Base-by-base conservation (phyloP, 1,140 invertebrate genomes). In the Pseudoatta argentina region DNA sequence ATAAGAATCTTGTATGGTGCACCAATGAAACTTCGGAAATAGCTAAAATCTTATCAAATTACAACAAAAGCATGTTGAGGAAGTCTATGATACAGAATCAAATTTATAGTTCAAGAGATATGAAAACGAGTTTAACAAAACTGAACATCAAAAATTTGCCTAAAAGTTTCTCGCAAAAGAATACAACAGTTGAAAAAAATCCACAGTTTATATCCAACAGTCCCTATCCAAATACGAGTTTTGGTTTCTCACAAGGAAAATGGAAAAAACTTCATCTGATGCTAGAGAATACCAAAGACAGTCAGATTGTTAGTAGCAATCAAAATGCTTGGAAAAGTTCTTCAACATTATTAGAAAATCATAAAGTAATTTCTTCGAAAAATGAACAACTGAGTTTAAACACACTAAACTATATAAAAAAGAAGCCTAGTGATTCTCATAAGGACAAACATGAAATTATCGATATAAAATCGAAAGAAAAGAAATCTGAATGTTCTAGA, bases 31-130 rank as follows among this genome's bases (percentile, higher is more conserved):
- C 92, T 4, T 88, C 91, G 0, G 89, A 93, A 51, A 93, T 93
- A 18, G 90, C 92, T 0, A 91, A 83, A 57, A 93, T 93, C 21
- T 77, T 92, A n/a, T 91, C 92, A 0, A 91, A 93, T 16, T 92
- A 93, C 12, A 93, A 93, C 34, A 78, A 87, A 27, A 88, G 71
- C 12, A 85, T 51, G 3, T 18, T 59, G 5, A 90, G 67, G n/a
- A 88, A 82, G 1, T 34, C 88, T 3, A 61, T 64, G 0, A 78
- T 78, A 3, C 86, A 88, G 10, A 79, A 48, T 7, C 59, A 64
- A 4, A 66, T 51, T 10, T 86, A 64, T 10, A 73, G 4, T 10
- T 21, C 78, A 10, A 89, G 51, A 27, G 86, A 63, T 21, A 59
- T 64, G 4, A 85, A 71, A 14, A 16, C 48, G 2, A 67, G 30